A percentile compares a stretch with the other conserved stretches of the same genome.
These are phyloP conservation scores for Pseudochirops cupreus DNA, from an alignment of 2,797 vertebrate genomes.

Conservation along the genomic window DNA sequence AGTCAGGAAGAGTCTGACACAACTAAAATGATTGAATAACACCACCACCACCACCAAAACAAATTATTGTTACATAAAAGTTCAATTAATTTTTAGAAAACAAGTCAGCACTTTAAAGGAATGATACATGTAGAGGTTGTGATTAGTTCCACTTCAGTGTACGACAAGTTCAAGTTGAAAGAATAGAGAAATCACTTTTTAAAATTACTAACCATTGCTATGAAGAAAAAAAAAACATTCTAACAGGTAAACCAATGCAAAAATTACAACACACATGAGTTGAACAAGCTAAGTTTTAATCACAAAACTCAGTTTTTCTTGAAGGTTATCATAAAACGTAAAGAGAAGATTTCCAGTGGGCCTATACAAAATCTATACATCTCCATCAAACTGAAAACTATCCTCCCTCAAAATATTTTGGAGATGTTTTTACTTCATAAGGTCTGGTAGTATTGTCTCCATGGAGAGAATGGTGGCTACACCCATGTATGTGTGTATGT, in stretches of 20 bases:
- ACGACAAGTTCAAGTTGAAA: neutral
- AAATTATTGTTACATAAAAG: no score
- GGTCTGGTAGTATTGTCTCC: neutral
- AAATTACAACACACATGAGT: no score
- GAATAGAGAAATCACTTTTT: neutral
- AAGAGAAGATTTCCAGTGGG: neutral
- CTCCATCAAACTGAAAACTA: neutral
- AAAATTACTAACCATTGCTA: no score
- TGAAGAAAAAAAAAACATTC: no score
- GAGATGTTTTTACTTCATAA: neutral
- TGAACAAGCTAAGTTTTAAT: no score
- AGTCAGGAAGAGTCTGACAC: neutral
- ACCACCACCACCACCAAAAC: no score
- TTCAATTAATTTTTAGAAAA: no score
- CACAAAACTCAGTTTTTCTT: no score
- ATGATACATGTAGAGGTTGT: neutral
- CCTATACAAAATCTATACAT: neutral
- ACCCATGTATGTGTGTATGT: no score
- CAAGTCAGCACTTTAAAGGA: neutral
- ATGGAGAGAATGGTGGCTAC: neutral
- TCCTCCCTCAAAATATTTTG: neutral
- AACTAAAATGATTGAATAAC: no score
- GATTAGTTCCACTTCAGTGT: neutral
- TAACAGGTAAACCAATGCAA: no score
- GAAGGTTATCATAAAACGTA: neutral